phyloP scores from a whole-genome alignment of 2,113 vertebrate species.

The Cettia cetti region DNA sequence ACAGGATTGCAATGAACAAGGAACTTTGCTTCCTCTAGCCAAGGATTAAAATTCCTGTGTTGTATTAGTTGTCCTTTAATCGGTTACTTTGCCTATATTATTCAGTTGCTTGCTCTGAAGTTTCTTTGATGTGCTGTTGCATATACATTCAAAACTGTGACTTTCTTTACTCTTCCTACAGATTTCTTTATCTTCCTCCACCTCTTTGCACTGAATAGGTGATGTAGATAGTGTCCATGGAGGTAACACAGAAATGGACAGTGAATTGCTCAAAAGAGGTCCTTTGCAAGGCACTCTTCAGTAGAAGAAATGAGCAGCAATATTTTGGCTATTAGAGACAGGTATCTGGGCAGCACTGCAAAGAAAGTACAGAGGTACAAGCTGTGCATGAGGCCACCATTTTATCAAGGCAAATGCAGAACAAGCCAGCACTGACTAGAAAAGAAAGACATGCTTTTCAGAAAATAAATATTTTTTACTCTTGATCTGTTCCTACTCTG shows the following conservation, averaged over 20 bases:
- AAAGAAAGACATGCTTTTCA: neutral
- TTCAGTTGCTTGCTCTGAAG: neutral
- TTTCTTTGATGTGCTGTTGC: neutral
- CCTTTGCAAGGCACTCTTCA: neutral
- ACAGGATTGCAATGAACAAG: neutral
- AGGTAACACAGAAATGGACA: neutral
- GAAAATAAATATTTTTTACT: neutral
- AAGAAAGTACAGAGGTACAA: neutral
- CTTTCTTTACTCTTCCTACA: neutral
- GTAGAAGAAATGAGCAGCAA: neutral
- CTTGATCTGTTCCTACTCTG: neutral
- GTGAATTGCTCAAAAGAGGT: neutral
- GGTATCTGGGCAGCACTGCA: neutral
- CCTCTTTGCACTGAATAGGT: neutral
- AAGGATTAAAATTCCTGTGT: neutral
- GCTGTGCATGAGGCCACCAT: neutral
- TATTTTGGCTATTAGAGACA: neutral
- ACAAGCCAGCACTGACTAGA: neutral
- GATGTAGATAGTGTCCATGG: fast-evolving
- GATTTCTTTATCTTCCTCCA: neutral
- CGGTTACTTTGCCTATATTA: neutral
- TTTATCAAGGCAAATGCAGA: neutral
- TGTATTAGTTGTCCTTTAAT: neutral
- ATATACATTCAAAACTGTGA: neutral
- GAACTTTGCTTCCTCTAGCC: neutral